Conservation (phyloP, 2,797 vertebrate species). For the Petrocephalus sullivani region DNA sequence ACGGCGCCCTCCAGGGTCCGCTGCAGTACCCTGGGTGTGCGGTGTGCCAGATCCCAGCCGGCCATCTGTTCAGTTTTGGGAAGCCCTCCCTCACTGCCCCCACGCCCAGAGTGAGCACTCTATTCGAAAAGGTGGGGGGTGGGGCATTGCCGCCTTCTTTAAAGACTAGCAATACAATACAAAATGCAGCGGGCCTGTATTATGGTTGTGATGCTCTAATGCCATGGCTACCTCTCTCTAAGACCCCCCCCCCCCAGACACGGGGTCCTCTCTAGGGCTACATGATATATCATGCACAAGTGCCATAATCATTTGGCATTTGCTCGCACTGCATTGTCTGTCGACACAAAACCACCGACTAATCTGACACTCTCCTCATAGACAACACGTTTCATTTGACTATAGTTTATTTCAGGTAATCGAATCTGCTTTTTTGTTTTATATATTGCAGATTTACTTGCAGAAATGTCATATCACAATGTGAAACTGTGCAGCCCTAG, state of each 20-base stretch:
- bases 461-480: neutral
- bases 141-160: neutral
- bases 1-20: neutral
- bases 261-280: neutral
- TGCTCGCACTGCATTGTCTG: neutral
- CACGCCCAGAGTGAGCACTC: neutral
- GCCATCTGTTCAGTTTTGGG: constrained; percentile 25
- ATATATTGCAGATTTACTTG: neutral
- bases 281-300: neutral
- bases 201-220: neutral
- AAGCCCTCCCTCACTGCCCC: constrained; percentile 5
- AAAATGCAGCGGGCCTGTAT: neutral
- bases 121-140: neutral
- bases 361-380: neutral
- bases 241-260: neutral
- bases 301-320: neutral
- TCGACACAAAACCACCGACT: neutral
- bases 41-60: constrained; percentile 3
- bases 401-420: neutral
- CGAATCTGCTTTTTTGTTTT: neutral
- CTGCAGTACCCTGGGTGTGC: neutral
- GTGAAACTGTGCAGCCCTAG: neutral
- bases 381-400: neutral
- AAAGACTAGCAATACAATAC: neutral
- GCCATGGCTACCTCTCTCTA: neutral